A percentile compares a stretch with the other conserved stretches of the same genome.
phyloP scores from a whole-genome alignment of 2,113 vertebrate genomes.

The Lycaon pictus region DNA sequence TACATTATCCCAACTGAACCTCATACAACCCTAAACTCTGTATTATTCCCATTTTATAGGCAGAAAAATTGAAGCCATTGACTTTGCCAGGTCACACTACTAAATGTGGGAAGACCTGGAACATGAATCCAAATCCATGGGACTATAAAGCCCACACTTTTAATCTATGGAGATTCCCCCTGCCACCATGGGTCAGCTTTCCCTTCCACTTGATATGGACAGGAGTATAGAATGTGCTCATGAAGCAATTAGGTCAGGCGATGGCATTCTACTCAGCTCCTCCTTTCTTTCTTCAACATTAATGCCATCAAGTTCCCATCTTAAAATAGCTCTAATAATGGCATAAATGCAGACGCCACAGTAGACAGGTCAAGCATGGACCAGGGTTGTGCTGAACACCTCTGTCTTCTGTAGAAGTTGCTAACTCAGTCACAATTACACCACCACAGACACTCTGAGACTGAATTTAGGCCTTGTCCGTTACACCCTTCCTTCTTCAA shows the following conservation, averaged over 20 bases:
- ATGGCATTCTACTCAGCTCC: background rate
- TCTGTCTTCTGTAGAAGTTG: background rate
- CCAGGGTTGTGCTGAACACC: background rate
- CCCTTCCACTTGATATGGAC: conserved; percentile 42
- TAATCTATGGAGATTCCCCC: background rate
- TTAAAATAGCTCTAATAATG: background rate
- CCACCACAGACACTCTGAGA: background rate
- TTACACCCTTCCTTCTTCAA: background rate
- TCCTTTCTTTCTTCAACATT: conserved; percentile 65
- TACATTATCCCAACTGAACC: background rate
- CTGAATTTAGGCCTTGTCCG: background rate
- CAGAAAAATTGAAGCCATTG: background rate
- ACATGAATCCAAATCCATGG: background rate
- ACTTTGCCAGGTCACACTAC: background rate
- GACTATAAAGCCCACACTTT: background rate
- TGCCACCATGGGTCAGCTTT: background rate
- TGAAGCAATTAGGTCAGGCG: conserved; percentile 20
- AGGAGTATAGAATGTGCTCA: background rate
- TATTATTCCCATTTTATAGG: background rate
- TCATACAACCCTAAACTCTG: background rate
- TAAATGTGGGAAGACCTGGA: background rate
- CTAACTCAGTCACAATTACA: background rate
- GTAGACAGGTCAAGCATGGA: background rate
- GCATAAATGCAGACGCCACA: background rate
- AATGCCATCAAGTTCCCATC: conserved; percentile 24